Percentiles rank a stretch among this genome's conserved stretches.
Conservation (phyloP, 2,797 vertebrate species). For the Falco peregrinus region DNA sequence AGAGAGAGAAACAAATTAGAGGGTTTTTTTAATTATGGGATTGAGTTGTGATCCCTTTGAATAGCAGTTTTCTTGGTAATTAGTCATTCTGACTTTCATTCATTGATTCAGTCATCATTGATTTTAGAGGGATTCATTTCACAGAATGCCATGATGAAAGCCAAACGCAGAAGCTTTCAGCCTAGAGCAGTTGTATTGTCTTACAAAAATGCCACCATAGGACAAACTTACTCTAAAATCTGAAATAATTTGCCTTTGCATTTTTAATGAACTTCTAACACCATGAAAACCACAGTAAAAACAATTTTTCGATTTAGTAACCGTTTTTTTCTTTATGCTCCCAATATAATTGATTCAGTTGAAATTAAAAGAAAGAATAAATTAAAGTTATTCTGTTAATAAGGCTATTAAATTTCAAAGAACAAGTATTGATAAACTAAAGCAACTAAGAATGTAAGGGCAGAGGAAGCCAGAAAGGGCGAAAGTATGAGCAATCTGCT, state of each 20-base stretch:
- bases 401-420: neutral
- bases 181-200: neutral
- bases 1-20: neutral
- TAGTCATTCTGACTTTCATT: slow-evolving; percentile 41
- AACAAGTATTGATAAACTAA: neutral
- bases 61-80: slow-evolving; percentile 7
- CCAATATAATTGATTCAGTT: neutral
- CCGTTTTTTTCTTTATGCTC: neutral
- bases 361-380: neutral
- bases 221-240: neutral
- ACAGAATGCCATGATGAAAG: neutral
- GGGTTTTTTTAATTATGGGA: neutral
- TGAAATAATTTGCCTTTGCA: neutral
- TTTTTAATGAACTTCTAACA: neutral
- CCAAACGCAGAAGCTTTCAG: neutral
- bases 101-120: neutral
- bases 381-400: neutral
- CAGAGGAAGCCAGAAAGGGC: neutral
- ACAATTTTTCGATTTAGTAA: neutral
- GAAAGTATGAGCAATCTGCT: neutral
- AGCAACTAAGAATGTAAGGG: neutral
- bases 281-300: neutral
- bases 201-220: neutral
- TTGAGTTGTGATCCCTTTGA: neutral
- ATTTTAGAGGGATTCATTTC: slow-evolving; percentile 18